A percentile compares a stretch with the other conserved stretches of the same genome.
Conservation (phyloP, 2,797 vertebrate species). For the Muscicapa striata region DNA sequence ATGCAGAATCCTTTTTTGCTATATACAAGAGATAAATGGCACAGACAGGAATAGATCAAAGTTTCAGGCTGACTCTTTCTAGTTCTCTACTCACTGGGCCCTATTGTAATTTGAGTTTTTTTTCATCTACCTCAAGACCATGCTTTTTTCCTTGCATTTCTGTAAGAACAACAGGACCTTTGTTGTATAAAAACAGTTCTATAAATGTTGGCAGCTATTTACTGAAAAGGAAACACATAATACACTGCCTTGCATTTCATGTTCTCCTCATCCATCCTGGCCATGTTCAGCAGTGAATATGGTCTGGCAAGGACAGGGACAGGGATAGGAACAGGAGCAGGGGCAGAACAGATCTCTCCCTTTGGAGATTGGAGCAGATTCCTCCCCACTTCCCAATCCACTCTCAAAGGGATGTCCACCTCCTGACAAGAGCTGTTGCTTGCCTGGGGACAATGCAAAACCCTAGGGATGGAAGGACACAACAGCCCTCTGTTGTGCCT, state of each 20-base stretch:
- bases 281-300: neutral
- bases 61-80: slow-evolving; percentile 6
- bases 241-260: neutral
- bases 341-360: neutral
- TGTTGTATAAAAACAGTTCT: neutral
- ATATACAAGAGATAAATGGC: slow-evolving; percentile 39
- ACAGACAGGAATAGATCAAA: slow-evolving; percentile 43
- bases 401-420: neutral
- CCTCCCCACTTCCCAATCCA: rapidly evolving
- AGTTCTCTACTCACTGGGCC: neutral
- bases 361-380: neutral
- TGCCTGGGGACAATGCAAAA: neutral
- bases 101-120: neutral
- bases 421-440: neutral
- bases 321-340: neutral
- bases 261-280: neutral
- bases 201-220: neutral
- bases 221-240: neutral
- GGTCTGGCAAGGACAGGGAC: neutral
- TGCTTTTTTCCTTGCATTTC: neutral
- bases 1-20: slow-evolving; percentile 11
- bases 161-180: neutral
- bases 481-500: neutral
- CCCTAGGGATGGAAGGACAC: rapidly evolving
- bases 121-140: neutral